Base-by-base conservation (phyloP, 2,113 vertebrate genomes). In the Tragelaphus imberbis region DNA sequence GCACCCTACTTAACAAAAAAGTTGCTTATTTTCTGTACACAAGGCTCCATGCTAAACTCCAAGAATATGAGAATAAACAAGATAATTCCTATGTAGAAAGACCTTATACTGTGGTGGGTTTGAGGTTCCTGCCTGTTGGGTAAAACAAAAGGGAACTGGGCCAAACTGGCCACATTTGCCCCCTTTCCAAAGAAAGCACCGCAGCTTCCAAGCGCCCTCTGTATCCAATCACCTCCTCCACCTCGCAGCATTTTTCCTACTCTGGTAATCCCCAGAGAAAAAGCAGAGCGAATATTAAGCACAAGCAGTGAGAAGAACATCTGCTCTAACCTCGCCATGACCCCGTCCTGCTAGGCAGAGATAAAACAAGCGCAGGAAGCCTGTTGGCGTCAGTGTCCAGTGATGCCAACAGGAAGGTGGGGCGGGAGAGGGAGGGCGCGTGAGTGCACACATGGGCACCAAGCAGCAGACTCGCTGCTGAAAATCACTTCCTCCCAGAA, bases 341-440 rank as follows among this genome's bases (percentile, higher is more conserved):
- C 96, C 98, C 93, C 12, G 5, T n/a, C n/a, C n/a, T n/a, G 63
- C 89, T 87, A 40, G 2, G 84, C 63, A 49, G 90, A 95, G 90
- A 93, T 40, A 47, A 49, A 94, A 92, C 40, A 16, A 44, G 81
- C 7, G 0, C 81, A 86, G 90, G 97, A 96, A 63, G 96, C 94
- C 49, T 21, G 81, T 58, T 96, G 56, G 91, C 91, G 28, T 97
- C 96, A 95, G 79, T 33, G 65, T 88, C 56, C 0, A 21, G 27
- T 96, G 95, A 98, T 91, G 96, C 53, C 97, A 88, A 40, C 96
- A 80, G 96, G 94, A 97, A 98, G 96, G 77, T 16, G 92, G 94
- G 19, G 68, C 3, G 0, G 40, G 92, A 36, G 30, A n/a, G 16
- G 17, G 40, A 40, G 16, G 59, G 27, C 17, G 25, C 15, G 9